Evolutionary conservation across 2,797 vertebrate genomes (phyloP).

Genomic region (Hydrocynus forskahlii): DNA sequence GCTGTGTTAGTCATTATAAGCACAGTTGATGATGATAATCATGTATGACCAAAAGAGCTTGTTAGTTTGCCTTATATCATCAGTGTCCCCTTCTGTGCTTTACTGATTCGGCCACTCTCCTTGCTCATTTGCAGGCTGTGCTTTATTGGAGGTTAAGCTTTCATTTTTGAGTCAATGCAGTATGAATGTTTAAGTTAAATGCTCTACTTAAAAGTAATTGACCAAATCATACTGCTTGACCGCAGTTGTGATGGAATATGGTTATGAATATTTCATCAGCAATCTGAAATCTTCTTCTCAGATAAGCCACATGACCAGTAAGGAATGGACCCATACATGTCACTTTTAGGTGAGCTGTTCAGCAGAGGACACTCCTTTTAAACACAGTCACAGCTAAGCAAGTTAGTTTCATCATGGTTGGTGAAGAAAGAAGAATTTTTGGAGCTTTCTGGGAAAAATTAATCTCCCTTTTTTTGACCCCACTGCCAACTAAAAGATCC

Average conservation of each 20-base stretch:
- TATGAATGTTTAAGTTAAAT: not conserved
- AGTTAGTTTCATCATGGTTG: no score
- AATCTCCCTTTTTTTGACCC: not conserved
- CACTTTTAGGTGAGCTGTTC: not conserved
- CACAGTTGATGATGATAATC: constrained; percentile 34
- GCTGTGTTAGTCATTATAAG: constrained; percentile 51
- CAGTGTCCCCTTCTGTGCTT: not conserved
- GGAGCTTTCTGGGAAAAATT: not conserved
- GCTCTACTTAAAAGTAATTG: not conserved
- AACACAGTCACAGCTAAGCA: constrained; percentile 4
- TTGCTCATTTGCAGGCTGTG: not conserved
- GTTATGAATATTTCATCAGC: not conserved
- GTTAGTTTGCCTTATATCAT: not conserved
- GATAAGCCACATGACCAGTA: not conserved
- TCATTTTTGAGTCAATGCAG: not conserved
- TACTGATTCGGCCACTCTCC: not conserved
- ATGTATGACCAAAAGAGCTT: constrained; percentile 13
- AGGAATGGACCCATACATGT: not conserved
- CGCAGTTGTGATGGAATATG: not conserved
- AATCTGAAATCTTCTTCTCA: constrained; percentile 3
- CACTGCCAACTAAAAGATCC: constrained; percentile 22
- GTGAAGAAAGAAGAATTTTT: not conserved
- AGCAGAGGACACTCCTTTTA: not conserved
- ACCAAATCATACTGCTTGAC: not conserved
- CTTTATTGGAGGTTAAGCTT: not conserved